Percentiles rank a stretch among this genome's conserved stretches.
Conservation (phyloP, 2,888 invertebrate genomes). For the Lissonota sp. region DNA sequence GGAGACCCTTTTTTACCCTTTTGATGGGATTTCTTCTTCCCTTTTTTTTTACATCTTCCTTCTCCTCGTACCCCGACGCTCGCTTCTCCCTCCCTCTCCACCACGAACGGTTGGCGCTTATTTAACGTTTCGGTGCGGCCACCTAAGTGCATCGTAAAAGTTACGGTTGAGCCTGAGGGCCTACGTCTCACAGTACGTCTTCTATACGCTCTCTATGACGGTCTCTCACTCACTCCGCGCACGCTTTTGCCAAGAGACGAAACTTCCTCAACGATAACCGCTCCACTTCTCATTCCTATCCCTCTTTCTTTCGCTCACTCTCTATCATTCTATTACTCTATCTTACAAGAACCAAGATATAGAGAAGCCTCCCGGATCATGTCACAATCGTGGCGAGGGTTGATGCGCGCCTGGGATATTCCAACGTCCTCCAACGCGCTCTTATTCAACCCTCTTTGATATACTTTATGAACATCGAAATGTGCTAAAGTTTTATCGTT, state of each 20-base stretch:
- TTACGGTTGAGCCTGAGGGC: constrained; percentile 67
- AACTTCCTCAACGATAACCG: constrained; percentile 49
- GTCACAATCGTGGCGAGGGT: constrained; percentile 40
- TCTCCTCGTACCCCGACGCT: constrained; percentile 13
- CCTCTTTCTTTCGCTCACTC: not conserved
- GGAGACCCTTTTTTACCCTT: constrained; percentile 9
- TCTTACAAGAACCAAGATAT: constrained; percentile 58
- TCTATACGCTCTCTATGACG: not conserved
- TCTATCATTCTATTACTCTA: not conserved
- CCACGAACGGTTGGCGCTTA: constrained; percentile 65
- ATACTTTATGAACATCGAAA: constrained; percentile 55
- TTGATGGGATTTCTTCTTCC: not conserved
- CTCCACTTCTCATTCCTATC: constrained; percentile 28
- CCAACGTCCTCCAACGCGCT: constrained; percentile 49
- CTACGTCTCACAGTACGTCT: constrained; percentile 48
- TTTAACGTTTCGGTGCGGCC: constrained; percentile 64
- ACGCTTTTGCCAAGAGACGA: constrained; percentile 61
- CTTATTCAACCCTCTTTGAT: constrained; percentile 22
- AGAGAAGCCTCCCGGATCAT: constrained; percentile 33
- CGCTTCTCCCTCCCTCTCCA: too few species aligned
- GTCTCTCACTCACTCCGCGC: constrained; percentile 22
- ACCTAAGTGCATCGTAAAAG: constrained; percentile 74
- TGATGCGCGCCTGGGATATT: constrained; percentile 36
- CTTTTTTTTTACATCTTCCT: constrained; percentile 6
- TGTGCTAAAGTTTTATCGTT: constrained; percentile 36